Percentiles rank a stretch among this genome's conserved stretches.
phyloP scores from a whole-genome alignment of 2,888 invertebrate genomes.

The Idaea aversata region DNA sequence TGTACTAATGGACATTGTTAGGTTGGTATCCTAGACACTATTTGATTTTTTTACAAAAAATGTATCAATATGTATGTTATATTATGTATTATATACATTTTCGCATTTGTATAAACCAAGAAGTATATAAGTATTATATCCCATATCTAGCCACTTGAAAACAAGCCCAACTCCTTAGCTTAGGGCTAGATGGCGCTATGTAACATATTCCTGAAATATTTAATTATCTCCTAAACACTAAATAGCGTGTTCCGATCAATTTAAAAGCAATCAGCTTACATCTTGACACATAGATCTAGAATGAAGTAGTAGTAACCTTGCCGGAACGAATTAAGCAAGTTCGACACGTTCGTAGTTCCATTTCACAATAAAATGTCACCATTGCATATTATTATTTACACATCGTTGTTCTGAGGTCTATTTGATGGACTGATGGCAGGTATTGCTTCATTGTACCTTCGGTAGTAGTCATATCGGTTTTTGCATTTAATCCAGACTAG shows the following conservation, averaged over 20 bases:
- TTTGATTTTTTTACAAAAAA: too few species aligned
- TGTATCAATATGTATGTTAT: too few species aligned
- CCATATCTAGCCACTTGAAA: too few species aligned
- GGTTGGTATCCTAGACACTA: too few species aligned
- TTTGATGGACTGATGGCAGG: not conserved
- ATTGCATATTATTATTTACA: slow-evolving; percentile 32
- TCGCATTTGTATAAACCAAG: too few species aligned
- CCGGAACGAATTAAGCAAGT: not conserved
- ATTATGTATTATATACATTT: too few species aligned
- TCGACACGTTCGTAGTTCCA: not conserved
- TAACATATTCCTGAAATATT: too few species aligned
- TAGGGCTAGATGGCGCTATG: too few species aligned
- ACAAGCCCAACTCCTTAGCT: too few species aligned
- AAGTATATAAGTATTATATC: too few species aligned
- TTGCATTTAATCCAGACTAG: too few species aligned
- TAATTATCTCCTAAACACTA: not conserved
- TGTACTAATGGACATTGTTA: too few species aligned
- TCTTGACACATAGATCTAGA: not conserved
- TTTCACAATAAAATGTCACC: slow-evolving; percentile 2
- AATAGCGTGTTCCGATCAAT: not conserved
- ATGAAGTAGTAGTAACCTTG: not conserved
- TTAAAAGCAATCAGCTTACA: not conserved
- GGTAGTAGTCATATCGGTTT: not conserved
- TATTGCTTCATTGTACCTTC: slow-evolving; percentile 1
- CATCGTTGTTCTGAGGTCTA: slow-evolving; percentile 21